Evolutionary conservation across 2,797 vertebrate genomes (phyloP).

Genomic region (Enteromius afrohamiltoni): DNA sequence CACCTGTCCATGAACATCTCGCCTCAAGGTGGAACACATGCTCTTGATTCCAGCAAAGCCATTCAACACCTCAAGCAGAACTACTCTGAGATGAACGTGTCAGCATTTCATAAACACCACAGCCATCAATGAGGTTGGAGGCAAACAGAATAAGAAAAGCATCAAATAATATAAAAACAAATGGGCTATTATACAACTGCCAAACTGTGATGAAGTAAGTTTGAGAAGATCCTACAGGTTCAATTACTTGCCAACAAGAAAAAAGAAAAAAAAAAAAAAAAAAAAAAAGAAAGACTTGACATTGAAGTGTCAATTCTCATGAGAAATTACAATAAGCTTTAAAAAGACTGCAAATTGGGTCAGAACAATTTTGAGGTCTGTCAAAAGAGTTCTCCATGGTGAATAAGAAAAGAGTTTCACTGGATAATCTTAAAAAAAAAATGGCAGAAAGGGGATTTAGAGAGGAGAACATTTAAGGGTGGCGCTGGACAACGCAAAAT

Average conservation of each 20-base stretch:
- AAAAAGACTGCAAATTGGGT: constrained; percentile 33
- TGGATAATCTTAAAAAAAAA: constrained; percentile 45
- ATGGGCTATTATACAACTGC: neutral
- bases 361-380: constrained; percentile 38
- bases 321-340: constrained; percentile 23
- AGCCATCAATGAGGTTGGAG: neutral
- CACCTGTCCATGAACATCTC: constrained; percentile 50
- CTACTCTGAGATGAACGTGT: neutral
- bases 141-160: neutral
- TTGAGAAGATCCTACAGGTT: constrained; percentile 17
- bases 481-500: neutral
- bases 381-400: constrained; percentile 32
- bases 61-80: constrained; percentile 53
- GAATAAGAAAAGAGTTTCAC: constrained; percentile 31
- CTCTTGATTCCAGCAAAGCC: constrained; percentile 33
- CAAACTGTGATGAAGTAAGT: neutral
- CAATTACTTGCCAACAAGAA: constrained; percentile 24
- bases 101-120: constrained; percentile 23
- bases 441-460: neutral
- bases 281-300: neutral
- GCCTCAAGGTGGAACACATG: constrained; percentile 45
- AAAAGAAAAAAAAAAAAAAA: neutral
- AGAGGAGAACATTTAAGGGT: no score
- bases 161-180: constrained; percentile 9
- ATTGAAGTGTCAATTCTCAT: constrained; percentile 27